Conservation (phyloP, 2,797 vertebrate genomes). For the Syngnathus acus region DNA sequence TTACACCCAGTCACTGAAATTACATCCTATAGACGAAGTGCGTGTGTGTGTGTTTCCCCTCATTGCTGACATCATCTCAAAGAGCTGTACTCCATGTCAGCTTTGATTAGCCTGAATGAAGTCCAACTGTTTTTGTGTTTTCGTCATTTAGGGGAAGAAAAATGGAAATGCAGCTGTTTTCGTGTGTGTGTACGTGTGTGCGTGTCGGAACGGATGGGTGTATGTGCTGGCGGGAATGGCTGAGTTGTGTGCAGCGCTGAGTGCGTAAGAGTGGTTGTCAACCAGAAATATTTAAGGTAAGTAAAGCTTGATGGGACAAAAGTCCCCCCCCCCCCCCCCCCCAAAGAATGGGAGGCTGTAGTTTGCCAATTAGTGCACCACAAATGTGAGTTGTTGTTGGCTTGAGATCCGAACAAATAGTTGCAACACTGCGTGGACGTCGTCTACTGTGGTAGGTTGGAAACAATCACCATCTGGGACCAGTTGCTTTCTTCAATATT, state of each 20-base stretch:
- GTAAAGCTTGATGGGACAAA: constrained; percentile 53
- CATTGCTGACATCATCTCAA: constrained; percentile 65
- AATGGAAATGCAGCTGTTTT: constrained; percentile 64
- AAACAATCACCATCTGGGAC: constrained; percentile 67
- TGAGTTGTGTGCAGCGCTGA: constrained; percentile 29
- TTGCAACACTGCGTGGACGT: constrained; percentile 42
- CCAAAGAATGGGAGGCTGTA: constrained; percentile 29
- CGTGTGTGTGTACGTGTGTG: constrained; percentile 17
- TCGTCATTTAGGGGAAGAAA: constrained; percentile 64
- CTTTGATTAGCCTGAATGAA: constrained; percentile 69
- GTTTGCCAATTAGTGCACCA: constrained; percentile 55
- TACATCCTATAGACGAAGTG: constrained; percentile 60
- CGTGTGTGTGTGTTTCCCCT: constrained; percentile 29
- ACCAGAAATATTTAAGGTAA: constrained; percentile 48
- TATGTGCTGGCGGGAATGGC: constrained; percentile 24
- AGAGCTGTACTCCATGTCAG: constrained; percentile 60
- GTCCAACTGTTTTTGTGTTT: constrained; percentile 66
- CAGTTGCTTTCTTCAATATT: constrained; percentile 64
- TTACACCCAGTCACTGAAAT: constrained; percentile 76
- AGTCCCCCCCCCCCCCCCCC: constrained; percentile 12
- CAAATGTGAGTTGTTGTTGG: constrained; percentile 69
- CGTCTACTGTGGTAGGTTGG: constrained; percentile 57
- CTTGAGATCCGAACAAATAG: constrained; percentile 53
- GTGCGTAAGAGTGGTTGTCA: constrained; percentile 58
- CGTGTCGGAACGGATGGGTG: constrained; percentile 10